Conservation (phyloP, 2,888 invertebrate genomes). For the Glaucopsyche alexis region DNA sequence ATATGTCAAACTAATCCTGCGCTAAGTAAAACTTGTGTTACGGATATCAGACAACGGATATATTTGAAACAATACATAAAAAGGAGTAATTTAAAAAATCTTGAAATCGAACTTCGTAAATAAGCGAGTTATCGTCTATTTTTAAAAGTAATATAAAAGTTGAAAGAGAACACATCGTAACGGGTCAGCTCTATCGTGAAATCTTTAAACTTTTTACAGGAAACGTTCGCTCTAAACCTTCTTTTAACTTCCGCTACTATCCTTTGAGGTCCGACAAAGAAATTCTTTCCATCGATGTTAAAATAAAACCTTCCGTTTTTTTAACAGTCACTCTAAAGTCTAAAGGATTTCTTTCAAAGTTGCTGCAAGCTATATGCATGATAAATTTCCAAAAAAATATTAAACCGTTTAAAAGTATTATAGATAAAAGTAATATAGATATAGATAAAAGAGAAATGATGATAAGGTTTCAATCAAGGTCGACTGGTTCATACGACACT, state of each 20-base stretch:
- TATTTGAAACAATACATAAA: too few relatives aligned
- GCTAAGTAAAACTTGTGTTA: too few relatives aligned
- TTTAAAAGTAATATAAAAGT: constrained; percentile 15
- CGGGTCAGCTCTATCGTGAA: constrained; percentile 28
- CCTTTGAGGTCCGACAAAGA: constrained; percentile 67
- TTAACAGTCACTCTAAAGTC: constrained; percentile 35
- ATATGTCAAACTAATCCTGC: too few relatives aligned
- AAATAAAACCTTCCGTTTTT: constrained; percentile 46
- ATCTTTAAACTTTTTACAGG: constrained; percentile 60
- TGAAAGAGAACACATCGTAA: constrained; percentile 47
- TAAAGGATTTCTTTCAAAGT: neutral
- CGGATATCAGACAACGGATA: too few relatives aligned
- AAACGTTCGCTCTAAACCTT: constrained; percentile 61
- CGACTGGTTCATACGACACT: too few relatives aligned
- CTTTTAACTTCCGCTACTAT: constrained; percentile 61
- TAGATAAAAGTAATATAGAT: too few relatives aligned
- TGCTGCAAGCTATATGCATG: neutral
- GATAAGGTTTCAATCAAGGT: too few relatives aligned
- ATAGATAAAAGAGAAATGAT: too few relatives aligned
- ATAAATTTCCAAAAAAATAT: neutral
- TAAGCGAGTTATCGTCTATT: neutral
- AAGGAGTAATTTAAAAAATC: too few relatives aligned
- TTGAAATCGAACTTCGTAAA: too few relatives aligned
- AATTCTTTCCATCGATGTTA: constrained; percentile 56
- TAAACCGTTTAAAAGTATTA: too few relatives aligned